Conservation (phyloP, 2,888 invertebrate species). For the Lasioglossum malachurum region DNA sequence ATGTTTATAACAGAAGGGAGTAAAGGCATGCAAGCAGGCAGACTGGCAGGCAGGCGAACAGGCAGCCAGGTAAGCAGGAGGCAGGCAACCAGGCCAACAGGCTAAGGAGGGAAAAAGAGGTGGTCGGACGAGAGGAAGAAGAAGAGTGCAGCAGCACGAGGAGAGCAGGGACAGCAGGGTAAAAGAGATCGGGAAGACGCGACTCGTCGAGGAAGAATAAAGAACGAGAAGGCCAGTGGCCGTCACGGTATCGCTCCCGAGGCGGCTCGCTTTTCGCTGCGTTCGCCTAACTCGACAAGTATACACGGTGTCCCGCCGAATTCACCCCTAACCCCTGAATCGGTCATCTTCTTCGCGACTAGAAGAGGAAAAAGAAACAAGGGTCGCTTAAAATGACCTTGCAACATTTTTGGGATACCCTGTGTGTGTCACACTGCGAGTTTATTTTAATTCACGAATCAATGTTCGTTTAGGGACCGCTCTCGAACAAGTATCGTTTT, state of each 20-base stretch:
- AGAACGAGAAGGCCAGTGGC: slow-evolving; percentile 76
- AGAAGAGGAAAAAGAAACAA: too few relatives aligned
- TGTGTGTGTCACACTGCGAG: too few relatives aligned
- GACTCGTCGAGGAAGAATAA: slow-evolving; percentile 60
- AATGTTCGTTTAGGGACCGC: not conserved
- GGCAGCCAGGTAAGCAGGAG: not conserved
- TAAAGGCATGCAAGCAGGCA: not conserved
- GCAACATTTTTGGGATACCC: too few relatives aligned
- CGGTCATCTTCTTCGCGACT: not conserved
- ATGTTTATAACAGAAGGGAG: slow-evolving; percentile 38
- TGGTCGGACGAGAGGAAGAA: slow-evolving; percentile 26
- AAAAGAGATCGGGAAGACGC: slow-evolving; percentile 56
- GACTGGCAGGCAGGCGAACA: not conserved
- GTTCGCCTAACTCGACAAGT: slow-evolving; percentile 8
- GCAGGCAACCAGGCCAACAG: not conserved
- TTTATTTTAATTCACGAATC: not conserved
- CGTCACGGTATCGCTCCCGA: slow-evolving; percentile 74
- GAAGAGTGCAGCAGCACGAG: slow-evolving; percentile 3
- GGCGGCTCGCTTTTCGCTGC: slow-evolving; percentile 60
- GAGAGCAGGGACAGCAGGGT: slow-evolving; percentile 6
- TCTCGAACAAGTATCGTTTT: not conserved
- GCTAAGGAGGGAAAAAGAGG: slow-evolving; percentile 17
- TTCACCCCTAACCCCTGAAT: not conserved
- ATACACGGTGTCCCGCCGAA: not conserved
- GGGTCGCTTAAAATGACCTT: too few relatives aligned